These are phyloP conservation scores for Drosophila anomalipes DNA, from an alignment of 2,888 invertebrate species.

Conservation along the genomic window DNA sequence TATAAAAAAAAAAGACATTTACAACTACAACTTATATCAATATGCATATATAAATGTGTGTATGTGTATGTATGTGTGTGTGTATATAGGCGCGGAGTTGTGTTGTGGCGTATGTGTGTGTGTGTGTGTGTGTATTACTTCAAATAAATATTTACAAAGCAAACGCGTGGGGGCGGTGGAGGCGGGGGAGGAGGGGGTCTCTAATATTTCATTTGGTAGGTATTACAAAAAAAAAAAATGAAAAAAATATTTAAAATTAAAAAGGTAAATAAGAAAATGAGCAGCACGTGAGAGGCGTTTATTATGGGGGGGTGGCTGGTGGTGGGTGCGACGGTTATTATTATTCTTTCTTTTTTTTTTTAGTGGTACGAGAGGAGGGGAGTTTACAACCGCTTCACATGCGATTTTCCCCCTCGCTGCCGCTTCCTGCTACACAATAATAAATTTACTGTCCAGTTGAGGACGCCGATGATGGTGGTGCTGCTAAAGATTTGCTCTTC, in stretches of 20 bases:
- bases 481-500: constrained; percentile 30
- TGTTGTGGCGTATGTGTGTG: constrained; percentile 16
- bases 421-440: background rate
- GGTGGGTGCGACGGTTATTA: background rate
- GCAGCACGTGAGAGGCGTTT: constrained; percentile 20
- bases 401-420: background rate
- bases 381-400: background rate
- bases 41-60: constrained; percentile 44
- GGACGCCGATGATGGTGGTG: constrained; percentile 23
- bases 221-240: constrained; percentile 23
- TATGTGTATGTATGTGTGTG: constrained; percentile 15
- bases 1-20: constrained; percentile 44
- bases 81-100: constrained; percentile 14
- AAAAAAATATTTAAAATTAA: constrained; percentile 18
- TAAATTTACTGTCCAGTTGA: constrained; percentile 40
- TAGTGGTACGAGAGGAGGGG: background rate
- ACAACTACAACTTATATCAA: constrained; percentile 59
- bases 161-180: constrained; percentile 29
- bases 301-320: background rate
- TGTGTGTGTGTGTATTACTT: constrained; percentile 48
- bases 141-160: constrained; percentile 79
- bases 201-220: background rate
- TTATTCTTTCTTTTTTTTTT: background rate
- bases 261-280: constrained; percentile 26
- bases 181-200: constrained; percentile 5